Conservation (phyloP, 2,113 vertebrate species). For the Tursiops truncatus region DNA sequence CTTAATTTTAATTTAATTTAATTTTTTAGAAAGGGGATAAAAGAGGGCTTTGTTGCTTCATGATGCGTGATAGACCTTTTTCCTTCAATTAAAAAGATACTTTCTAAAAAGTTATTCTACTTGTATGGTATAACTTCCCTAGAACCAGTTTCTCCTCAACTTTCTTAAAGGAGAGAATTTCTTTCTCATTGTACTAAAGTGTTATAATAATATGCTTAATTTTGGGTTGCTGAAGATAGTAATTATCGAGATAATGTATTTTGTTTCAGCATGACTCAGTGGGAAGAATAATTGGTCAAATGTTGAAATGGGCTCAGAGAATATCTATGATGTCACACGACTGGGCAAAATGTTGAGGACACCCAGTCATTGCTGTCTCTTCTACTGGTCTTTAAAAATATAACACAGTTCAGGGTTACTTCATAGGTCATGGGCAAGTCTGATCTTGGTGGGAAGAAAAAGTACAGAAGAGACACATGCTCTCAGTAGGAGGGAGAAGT, state of each 20-base stretch:
- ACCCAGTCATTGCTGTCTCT: constrained; percentile 41
- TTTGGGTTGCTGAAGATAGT: constrained; percentile 65
- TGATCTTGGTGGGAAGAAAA: constrained; percentile 4
- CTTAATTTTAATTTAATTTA: constrained; percentile 30
- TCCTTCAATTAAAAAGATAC: background rate
- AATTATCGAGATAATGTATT: constrained; percentile 65
- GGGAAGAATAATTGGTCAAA: constrained; percentile 46
- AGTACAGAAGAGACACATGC: background rate
- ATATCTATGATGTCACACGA: constrained; percentile 64
- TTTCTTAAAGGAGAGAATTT: background rate
- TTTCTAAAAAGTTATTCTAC: background rate
- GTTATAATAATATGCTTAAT: constrained; percentile 63
- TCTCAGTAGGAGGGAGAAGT: background rate
- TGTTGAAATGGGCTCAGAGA: constrained; percentile 25
- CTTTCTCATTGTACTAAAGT: constrained; percentile 40
- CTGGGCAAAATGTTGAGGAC: constrained; percentile 7
- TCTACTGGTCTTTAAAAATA: constrained; percentile 42
- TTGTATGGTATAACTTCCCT: background rate
- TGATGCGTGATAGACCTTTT: background rate
- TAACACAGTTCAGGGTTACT: constrained; percentile 41
- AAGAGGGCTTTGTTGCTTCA: background rate
- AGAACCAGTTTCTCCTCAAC: background rate
- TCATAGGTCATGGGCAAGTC: constrained; percentile 47
- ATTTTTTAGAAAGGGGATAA: background rate
- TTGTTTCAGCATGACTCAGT: constrained; percentile 59